Conservation (phyloP, 53 echinoderm and acorn worm species). For the Astropecten irregularis region DNA sequence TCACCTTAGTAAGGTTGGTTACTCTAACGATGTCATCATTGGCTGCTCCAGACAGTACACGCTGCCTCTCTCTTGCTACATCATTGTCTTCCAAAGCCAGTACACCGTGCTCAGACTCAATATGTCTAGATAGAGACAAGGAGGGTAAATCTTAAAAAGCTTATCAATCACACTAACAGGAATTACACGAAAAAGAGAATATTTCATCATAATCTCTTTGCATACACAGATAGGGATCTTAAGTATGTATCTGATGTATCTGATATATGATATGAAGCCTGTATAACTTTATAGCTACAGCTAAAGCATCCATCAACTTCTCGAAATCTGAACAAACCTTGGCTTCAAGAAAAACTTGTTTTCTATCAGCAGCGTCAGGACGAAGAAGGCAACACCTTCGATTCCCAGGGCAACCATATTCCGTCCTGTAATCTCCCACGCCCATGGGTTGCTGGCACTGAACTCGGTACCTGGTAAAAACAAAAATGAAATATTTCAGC, state of each 20-base stretch:
- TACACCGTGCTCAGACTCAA: slow-evolving; percentile 31
- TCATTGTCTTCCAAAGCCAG: slow-evolving; percentile 80
- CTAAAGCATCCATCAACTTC: too few relatives aligned
- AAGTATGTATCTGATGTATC: too few relatives aligned
- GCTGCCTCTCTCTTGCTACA: slow-evolving; percentile 77
- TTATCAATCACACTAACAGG: background rate
- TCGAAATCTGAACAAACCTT: slow-evolving; percentile 33
- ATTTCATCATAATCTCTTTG: too few relatives aligned
- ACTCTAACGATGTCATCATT: slow-evolving; percentile 73
- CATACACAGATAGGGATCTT: too few relatives aligned
- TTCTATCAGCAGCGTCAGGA: slow-evolving; percentile 78
- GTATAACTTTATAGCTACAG: too few relatives aligned
- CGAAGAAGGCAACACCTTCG: slow-evolving; percentile 75
- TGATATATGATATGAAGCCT: too few relatives aligned
- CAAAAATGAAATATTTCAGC: too few relatives aligned
- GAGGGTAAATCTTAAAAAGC: background rate
- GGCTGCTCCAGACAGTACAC: slow-evolving; percentile 78
- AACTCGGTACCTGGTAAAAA: background rate
- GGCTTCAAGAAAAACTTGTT: slow-evolving; percentile 87
- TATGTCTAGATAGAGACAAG: slow-evolving; percentile 48
- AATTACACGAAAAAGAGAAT: too few relatives aligned
- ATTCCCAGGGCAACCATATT: slow-evolving; percentile 81
- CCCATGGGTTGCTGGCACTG: slow-evolving; percentile 50
- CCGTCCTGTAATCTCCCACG: slow-evolving; percentile 80
- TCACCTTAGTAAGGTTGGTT: slow-evolving; percentile 88